A percentile compares a stretch with the other conserved stretches of the same genome.
Evolutionary conservation across 2,888 invertebrate species (phyloP).

Genomic region (Pollenia angustigena): DNA sequence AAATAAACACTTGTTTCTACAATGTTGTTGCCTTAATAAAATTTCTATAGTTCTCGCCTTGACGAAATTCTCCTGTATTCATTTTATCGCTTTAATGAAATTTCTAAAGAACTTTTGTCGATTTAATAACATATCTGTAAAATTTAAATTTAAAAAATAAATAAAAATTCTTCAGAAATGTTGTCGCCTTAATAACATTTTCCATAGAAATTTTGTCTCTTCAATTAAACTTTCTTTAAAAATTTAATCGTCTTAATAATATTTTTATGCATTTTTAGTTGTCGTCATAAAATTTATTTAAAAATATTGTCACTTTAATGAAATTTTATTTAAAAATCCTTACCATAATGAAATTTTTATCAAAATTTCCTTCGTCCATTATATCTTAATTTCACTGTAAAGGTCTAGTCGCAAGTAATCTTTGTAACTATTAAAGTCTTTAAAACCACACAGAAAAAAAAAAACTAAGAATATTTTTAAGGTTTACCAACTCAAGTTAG

Average conservation of each 20-base stretch:
- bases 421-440: slow-evolving; percentile 44
- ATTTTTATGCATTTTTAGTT: background rate
- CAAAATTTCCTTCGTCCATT: background rate
- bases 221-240: background rate
- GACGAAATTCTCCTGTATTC: no score
- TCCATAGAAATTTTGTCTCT: background rate
- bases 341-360: background rate
- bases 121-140: no score
- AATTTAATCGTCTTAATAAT: background rate
- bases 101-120: no score
- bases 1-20: no score
- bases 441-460: slow-evolving; percentile 30
- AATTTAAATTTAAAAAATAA: no score
- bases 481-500: slow-evolving; percentile 7
- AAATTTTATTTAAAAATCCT: background rate
- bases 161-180: no score
- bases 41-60: no score
- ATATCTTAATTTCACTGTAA: background rate
- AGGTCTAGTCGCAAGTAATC: slow-evolving; percentile 18
- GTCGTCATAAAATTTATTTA: background rate
- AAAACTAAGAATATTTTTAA: slow-evolving; percentile 30
- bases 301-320: background rate
- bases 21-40: no score
- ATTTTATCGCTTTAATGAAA: no score
- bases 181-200: background rate